Evolutionary conservation across 2,888 invertebrate genomes (phyloP), one percentile per base, ranked within the genome.

Genomic region (Nemotelus nigrinus): DNA sequence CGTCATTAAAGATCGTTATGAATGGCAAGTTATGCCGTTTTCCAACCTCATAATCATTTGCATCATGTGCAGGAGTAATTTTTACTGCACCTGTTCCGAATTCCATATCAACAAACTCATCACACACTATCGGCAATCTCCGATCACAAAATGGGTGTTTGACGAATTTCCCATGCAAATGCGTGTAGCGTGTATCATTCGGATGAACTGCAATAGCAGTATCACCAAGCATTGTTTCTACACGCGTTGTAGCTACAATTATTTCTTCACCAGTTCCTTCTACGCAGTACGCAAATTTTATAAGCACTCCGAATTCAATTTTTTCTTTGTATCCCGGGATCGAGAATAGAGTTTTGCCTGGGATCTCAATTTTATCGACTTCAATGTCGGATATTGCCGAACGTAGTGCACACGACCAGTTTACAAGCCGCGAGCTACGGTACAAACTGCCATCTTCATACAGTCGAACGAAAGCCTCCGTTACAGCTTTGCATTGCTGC

Each of bases 11-110:
- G 77, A 99, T 94, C 55, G 93, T 96, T 81, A 98, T 90, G 85
- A 95, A 94, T 0, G 93, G 93, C 80, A 99, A 88, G 81, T 93
- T 91, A 86, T 97, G 96, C 5, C 97, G 90, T 84, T 95, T 94
- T 55, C 96, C 99, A 63, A 97, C 93, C 84, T 98, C 98, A 86
- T 98, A 99, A 89, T 99, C 99, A 84, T 96, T 96, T 53, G 93
- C 94, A 87, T 99, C 98, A 87, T 99, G 99, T 2, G 97, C 98
- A 0, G 99, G 99, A 1, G 99, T 99, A 79, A 99, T 96, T 89
- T 99, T 99, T 0, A 99, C 99, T 79, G 98, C 98, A 82, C 99
- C 98, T 76, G 98, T 99, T 83, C 99, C 99, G 86, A 99, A 99
- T 79, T 91, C 91, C 88, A 93, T 93, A 83, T 99, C 99, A 1